A percentile compares a stretch with the other conserved stretches of the same genome.
Conservation (phyloP, 2,797 vertebrate genomes). For the Urophycis tenuis region DNA sequence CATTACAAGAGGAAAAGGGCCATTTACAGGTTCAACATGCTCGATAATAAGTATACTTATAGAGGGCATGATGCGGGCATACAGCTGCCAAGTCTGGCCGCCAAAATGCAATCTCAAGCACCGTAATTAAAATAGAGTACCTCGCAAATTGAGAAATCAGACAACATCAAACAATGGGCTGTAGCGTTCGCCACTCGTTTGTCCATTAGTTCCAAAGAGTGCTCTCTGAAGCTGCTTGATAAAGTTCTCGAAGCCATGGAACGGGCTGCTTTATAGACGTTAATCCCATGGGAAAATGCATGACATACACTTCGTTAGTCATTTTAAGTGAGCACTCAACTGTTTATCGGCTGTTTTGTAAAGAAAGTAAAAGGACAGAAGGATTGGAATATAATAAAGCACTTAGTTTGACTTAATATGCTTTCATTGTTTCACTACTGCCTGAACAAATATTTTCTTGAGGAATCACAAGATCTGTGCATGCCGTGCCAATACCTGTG, state of each 20-base stretch:
- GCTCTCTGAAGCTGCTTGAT: no score
- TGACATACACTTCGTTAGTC: not conserved
- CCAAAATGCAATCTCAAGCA: constrained; percentile 28
- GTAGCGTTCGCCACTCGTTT: no score
- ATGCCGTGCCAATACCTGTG: not conserved
- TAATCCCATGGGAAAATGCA: not conserved
- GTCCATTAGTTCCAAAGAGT: no score
- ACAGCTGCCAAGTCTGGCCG: constrained; percentile 30
- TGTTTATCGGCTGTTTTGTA: not conserved
- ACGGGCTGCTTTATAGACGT: no score
- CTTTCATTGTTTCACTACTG: no score
- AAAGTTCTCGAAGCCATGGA: no score
- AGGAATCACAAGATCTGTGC: not conserved
- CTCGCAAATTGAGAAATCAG: not conserved
- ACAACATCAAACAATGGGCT: not conserved
- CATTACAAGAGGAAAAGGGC: constrained; percentile 36
- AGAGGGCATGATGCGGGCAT: constrained; percentile 37
- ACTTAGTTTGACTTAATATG: no score
- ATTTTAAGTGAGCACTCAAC: not conserved
- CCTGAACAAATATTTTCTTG: no score
- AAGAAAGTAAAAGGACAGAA: not conserved
- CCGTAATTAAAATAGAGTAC: constrained; percentile 9
- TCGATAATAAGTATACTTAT: constrained; percentile 37
- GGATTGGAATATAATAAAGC: not conserved
- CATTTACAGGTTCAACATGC: constrained; percentile 44